Percentiles rank a stretch among this genome's conserved stretches.
Evolutionary conservation across 2,797 vertebrate species (phyloP).

Genomic region (Cacajao melanocephalus): DNA sequence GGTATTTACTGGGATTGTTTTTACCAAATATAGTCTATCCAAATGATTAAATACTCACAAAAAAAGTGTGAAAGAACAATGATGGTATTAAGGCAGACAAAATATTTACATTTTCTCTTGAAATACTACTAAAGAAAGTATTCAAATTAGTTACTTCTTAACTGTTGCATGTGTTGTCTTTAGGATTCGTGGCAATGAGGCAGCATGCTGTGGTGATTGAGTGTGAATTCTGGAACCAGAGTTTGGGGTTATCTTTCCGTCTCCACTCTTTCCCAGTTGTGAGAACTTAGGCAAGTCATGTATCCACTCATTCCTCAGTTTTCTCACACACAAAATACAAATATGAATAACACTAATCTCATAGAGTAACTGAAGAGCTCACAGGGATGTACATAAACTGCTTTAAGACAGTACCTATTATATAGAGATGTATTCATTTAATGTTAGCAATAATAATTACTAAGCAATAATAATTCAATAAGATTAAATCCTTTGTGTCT

Average conservation of each 20-base stretch:
- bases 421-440: not conserved
- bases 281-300: not conserved
- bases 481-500: not conserved
- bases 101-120: not conserved
- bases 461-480: not conserved
- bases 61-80: not conserved
- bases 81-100: not conserved
- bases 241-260: not conserved
- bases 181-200: not conserved
- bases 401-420: not conserved
- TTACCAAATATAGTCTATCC: not conserved
- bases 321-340: not conserved
- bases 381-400: not conserved
- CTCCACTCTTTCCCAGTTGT: not conserved
- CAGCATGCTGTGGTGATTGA: not conserved
- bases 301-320: not conserved
- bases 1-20: not conserved
- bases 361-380: not conserved
- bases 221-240: not conserved
- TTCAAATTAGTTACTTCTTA: not conserved
- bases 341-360: not conserved
- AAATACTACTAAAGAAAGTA: not conserved
- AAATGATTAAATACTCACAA: not conserved
- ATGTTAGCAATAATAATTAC: not conserved
- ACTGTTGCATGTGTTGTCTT: not conserved